Evolutionary conservation across 2,888 invertebrate genomes (phyloP), one percentile per base, ranked within the genome.

Genomic region (Dexiosoma caninum): DNA sequence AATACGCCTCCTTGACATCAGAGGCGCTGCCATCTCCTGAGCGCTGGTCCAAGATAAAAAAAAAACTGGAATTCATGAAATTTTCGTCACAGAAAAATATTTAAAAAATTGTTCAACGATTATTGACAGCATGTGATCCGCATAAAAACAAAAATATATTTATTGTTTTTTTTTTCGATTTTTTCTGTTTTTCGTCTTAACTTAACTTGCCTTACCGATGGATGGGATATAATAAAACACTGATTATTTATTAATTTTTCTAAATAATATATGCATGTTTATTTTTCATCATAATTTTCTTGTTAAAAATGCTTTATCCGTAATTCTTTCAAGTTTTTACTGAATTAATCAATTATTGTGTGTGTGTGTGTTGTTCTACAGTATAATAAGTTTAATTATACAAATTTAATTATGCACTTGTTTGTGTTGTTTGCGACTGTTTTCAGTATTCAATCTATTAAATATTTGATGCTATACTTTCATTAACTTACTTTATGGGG

Each of bases 191-290:
- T n/a, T n/a, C n/a, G n/a, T n/a, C n/a, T n/a, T n/a, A n/a, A n/a
- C n/a, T n/a, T n/a, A n/a, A n/a, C n/a, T n/a, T n/a, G n/a, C 27
- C 27, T 6, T 5, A 27, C 27, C 6, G 27, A 6, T 27, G 27
- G 4, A 6, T 27, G 6, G 6, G 21, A 10, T 30, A 46, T 23
- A 57, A 67, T 21, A 30, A 70, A 66, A 81, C 32, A 46, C 51
- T 7, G 5, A n/a, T 2, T 23, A 16, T 62, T 49, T 79, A 79
- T 72, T 75, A 79, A 80, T 79, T 82, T 82, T 55, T 80, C 80
- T 82, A 83, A 82, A 83, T 74, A 82, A 82, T 53, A 9, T 32
- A 53, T 57, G 21, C 53, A 64, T 76, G 57, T 75, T 80, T 78
- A 60, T 60, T 80, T 57, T 75, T 23, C 78, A 51, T 82, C 46